phyloP scores from a whole-genome alignment of 1,140 invertebrate species.

The Apis mellifera region DNA sequence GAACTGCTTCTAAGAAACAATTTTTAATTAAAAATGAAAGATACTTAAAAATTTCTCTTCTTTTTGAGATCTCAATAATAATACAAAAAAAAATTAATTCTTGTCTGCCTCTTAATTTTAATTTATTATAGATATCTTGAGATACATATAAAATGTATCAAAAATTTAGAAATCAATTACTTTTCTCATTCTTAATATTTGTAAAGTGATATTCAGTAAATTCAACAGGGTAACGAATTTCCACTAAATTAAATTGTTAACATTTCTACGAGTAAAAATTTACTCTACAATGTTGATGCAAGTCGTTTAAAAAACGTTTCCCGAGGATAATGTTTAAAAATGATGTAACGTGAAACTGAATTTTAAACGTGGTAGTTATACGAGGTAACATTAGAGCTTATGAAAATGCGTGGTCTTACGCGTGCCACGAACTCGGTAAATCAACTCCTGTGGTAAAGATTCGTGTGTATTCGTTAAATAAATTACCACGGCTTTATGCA shows the following conservation, averaged over 20 bases:
- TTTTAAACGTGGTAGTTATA: neutral
- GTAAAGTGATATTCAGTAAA: neutral
- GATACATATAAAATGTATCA: too few relatives aligned
- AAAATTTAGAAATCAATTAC: too few relatives aligned
- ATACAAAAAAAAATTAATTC: too few relatives aligned
- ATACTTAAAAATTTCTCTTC: too few relatives aligned
- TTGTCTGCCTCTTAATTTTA: too few relatives aligned
- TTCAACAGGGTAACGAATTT: neutral
- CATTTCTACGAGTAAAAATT: neutral
- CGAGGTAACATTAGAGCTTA: neutral
- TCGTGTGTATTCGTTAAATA: conserved; percentile 25
- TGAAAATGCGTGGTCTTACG: conserved; percentile 19
- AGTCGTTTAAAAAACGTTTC: neutral
- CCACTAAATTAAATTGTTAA: neutral
- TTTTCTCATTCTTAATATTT: neutral
- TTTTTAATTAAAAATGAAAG: too few relatives aligned
- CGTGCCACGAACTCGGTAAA: conserved; percentile 8
- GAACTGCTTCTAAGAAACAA: too few relatives aligned
- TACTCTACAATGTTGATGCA: neutral
- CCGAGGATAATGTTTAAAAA: neutral
- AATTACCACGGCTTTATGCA: conserved; percentile 13
- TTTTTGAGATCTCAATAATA: too few relatives aligned
- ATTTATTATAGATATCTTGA: too few relatives aligned
- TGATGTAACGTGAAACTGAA: neutral
- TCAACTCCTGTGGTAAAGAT: conserved; percentile 18